phyloP scores from a whole-genome alignment of 2,888 invertebrate genomes.

The Ditula angustiorana region DNA sequence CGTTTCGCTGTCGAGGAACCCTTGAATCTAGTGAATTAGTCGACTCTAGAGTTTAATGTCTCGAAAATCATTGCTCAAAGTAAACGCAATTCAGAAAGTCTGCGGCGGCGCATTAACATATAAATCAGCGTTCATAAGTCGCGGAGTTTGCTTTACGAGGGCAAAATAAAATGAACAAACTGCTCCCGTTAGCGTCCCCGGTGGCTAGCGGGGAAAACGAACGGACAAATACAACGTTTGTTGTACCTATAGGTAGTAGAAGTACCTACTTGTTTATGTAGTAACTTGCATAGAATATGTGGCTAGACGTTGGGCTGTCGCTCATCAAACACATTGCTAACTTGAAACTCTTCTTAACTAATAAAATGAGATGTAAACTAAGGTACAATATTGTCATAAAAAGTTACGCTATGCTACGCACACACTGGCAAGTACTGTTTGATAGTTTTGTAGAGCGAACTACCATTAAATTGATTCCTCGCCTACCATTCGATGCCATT shows the following conservation, averaged over 20 bases:
- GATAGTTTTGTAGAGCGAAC: constrained; percentile 16
- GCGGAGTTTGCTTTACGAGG: constrained; percentile 65
- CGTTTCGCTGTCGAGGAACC: constrained; percentile 49
- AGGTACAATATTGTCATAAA: background rate
- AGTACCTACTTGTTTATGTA: constrained; percentile 26
- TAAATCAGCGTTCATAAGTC: constrained; percentile 69
- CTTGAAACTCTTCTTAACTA: too few relatives aligned
- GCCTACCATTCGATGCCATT: constrained; percentile 25
- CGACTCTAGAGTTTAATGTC: constrained; percentile 38
- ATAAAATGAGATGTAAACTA: background rate
- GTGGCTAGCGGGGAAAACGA: constrained; percentile 65
- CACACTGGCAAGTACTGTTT: constrained; percentile 3
- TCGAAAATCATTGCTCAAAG: constrained; percentile 43
- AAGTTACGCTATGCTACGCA: background rate
- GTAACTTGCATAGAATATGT: background rate
- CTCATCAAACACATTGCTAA: too few relatives aligned
- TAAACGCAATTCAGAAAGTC: constrained; percentile 49
- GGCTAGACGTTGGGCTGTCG: background rate
- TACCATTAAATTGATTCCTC: constrained; percentile 32
- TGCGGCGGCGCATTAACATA: constrained; percentile 56
- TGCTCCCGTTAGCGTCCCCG: constrained; percentile 63
- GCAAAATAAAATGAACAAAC: constrained; percentile 65
- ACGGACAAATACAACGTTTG: constrained; percentile 70
- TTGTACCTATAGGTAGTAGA: constrained; percentile 53
- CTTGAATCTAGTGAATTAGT: constrained; percentile 47